Base-by-base conservation (phyloP, 1,140 invertebrate genomes). In the Trichonephila clavipes region DNA sequence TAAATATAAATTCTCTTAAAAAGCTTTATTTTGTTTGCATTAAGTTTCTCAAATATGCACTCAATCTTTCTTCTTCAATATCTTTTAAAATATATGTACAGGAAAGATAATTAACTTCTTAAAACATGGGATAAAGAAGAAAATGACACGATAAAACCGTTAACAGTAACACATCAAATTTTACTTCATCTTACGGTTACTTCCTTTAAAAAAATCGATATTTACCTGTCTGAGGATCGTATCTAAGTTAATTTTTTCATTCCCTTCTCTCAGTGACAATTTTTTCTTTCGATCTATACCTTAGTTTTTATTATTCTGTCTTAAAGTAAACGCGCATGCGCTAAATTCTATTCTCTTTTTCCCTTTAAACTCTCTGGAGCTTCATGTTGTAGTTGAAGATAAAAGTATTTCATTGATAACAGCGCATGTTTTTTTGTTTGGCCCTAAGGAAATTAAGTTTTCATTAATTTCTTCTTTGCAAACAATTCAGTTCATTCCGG, bases 141-240 rank as follows among this genome's bases (percentile, higher is more conserved):
- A n/a, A 59, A n/a, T 58, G 44, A 44, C 19, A n/a, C n/a, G 58
- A 83, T 59, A 51, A 83, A 58, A 24, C 51, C 82, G 8, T 51
- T 44, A 51, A 83, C 6, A 28, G 40, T 58, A 28, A 58, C 19
- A 44, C 81, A 59, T 58, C 21, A 83, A 21, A 58, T 83, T 83
- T 44, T 83, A 14, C 82, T 21, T 28, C 82, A 83, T 83, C 40
- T 58, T 28, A 16, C n/a, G 19, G 44, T 51, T 59, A 58, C 10
- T 58, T 24, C 44, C 51, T 19, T 19, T 51, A 24, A n/a, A 83
- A 83, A 83, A 83, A 83, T 83, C 82, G 21, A 83, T 83, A 58
- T 24, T 83, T 83, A 83, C 82, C 24, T 58, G 82, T 44, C 44
- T 51, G 7, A 2, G 82, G 82, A 83, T 83, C 82, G n/a, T 83